These are phyloP conservation scores for Lycaon pictus DNA, from an alignment of 2,113 vertebrate genomes.

Conservation along the genomic window DNA sequence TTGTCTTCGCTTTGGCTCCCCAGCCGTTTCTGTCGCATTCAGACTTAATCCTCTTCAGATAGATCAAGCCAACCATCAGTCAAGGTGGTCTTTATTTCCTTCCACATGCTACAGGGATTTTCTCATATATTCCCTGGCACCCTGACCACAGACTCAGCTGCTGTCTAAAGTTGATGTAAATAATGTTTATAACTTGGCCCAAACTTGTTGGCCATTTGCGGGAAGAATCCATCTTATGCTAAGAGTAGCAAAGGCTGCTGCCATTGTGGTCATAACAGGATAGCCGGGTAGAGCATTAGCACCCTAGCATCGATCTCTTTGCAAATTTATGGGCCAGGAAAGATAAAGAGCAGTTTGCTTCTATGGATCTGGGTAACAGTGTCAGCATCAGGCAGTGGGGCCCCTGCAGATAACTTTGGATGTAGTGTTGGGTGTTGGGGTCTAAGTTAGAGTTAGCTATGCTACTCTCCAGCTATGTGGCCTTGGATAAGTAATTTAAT, in stretches of 20 bases:
- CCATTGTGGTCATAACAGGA: neutral
- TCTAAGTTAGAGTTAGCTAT: neutral
- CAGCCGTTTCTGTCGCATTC: conserved; percentile 65
- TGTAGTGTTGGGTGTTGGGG: neutral
- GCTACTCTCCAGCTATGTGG: neutral
- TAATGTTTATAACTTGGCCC: conserved; percentile 53
- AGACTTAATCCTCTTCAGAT: conserved; percentile 79
- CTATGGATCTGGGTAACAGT: neutral
- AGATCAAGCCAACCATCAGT: conserved; percentile 78
- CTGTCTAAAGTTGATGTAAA: conserved; percentile 67
- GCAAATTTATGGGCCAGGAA: neutral
- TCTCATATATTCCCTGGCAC: conserved; percentile 75
- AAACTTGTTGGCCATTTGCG: neutral
- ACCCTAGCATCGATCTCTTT: neutral
- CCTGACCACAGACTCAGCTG: conserved; percentile 23
- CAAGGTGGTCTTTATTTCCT: conserved; percentile 74
- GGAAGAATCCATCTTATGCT: conserved; percentile 47
- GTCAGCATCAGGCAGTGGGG: neutral
- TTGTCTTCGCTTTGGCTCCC: conserved; percentile 64
- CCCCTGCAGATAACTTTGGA: neutral
- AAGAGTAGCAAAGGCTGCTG: neutral
- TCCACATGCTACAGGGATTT: conserved; percentile 71
- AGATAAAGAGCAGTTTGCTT: neutral
- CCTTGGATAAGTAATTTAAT: neutral
- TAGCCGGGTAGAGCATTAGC: neutral